These are phyloP conservation scores for Furnarius figulus DNA, from an alignment of 2,113 vertebrate genomes.

Conservation along the genomic window DNA sequence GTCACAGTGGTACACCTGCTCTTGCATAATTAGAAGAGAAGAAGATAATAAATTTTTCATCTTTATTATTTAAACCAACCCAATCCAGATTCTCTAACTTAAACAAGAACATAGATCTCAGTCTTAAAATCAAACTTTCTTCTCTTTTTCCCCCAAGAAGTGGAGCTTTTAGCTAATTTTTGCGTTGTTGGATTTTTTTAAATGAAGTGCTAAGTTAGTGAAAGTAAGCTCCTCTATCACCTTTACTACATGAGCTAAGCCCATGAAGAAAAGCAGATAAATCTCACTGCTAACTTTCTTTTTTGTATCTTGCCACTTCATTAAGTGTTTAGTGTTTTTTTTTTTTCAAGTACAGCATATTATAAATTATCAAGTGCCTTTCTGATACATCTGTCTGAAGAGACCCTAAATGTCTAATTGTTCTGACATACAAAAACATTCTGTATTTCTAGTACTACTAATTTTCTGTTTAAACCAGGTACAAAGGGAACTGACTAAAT, in stretches of 20 bases:
- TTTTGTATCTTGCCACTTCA: not conserved
- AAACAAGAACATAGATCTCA: not conserved
- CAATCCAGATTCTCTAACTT: not conserved
- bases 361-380: not conserved
- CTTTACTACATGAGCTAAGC: not conserved
- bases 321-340: not conserved
- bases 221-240: not conserved
- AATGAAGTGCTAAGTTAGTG: not conserved
- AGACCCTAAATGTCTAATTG: not conserved
- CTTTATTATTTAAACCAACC: not conserved
- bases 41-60: not conserved
- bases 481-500: not conserved
- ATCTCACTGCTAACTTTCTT: not conserved
- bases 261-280: not conserved
- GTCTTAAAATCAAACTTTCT: not conserved
- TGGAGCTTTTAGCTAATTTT: not conserved
- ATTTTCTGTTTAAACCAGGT: not conserved
- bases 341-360: not conserved
- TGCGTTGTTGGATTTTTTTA: not conserved
- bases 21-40: not conserved
- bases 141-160: not conserved
- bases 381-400: not conserved
- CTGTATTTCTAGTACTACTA: not conserved
- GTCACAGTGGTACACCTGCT: not conserved
- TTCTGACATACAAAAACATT: not conserved